phyloP scores from a whole-genome alignment of 1,140 invertebrate genomes.

The Meloidogyne floridensis region DNA sequence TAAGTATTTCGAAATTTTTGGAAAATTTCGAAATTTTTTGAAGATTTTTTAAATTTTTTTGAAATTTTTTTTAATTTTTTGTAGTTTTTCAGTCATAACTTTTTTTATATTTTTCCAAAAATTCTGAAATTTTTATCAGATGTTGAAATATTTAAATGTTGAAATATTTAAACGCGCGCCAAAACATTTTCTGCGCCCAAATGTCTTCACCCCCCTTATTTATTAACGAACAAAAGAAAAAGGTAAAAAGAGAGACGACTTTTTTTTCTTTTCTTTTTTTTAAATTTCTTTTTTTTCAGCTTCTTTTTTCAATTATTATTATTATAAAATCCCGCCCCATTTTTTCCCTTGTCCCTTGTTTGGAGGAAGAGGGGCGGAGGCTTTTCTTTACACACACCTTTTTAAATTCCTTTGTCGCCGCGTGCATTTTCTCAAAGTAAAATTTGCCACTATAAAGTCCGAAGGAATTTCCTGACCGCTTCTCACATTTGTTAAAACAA shows the following conservation, averaged over 20 bases:
- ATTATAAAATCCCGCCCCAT: neutral
- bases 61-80: too few species aligned
- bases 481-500: neutral
- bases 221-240: neutral
- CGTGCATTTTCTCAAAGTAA: neutral
- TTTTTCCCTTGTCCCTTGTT: neutral
- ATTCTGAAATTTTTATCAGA: neutral
- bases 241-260: neutral
- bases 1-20: too few species aligned
- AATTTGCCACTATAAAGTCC: neutral
- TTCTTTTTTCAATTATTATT: neutral
- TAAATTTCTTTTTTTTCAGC: neutral
- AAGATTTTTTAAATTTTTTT: too few species aligned
- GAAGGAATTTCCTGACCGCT: neutral
- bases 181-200: neutral
- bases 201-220: neutral
- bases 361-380: neutral
- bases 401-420: slow-evolving; percentile 1
- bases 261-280: neutral
- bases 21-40: too few species aligned
- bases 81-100: too few species aligned
- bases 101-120: too few species aligned
- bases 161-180: too few species aligned
- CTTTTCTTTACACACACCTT: neutral
- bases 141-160: too few species aligned